Evolutionary conservation across 2,113 vertebrate genomes (phyloP), one percentile per base, ranked within the genome.

Genomic region (Leucoraja erinaceus): DNA sequence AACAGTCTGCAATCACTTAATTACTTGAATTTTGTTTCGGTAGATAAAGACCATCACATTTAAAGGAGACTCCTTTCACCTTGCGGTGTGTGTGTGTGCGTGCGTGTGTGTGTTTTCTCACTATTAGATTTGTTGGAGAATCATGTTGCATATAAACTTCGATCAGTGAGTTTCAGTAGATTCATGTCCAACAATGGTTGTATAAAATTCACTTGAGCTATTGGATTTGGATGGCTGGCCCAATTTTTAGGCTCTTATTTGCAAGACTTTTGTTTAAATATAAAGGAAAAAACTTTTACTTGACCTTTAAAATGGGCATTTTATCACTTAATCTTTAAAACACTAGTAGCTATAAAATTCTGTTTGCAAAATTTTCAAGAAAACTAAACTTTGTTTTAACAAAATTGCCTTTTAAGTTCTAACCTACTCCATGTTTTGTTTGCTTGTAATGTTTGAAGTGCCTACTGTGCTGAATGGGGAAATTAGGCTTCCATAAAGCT

Each of bases 381-480:
- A 47, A 72, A 47, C 66, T 84, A 84, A 84, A 83, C 54, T 83
- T 59, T 38, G 33, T 81, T 81, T 91, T 91, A 66, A 88, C 54
- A 72, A 70, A 68, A 91, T 38, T 72, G 90, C 90, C 66, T 91
- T 91, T 72, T 72, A 18, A 91, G 70, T 91, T 91, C 88, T 91
- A 91, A 91, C 25, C 88, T 47, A 72, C 18, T 68, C 90, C 66
- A 28, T 91, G 90, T 74, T 91, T 25, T 68, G 63, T 90, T 91
- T 72, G 66, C 90, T 91, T 91, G 38, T 72, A 72, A 70, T 72
- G 90, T 91, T 70, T 91, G 66, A 91, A 91, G 90, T 91, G 90
- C 90, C 90, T 91, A 91, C 33, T 72, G 66, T 72, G 90, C 90
- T 72, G 90, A 74, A 91, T 91, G 63, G 63, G 63, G 88, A 68